Evolutionary conservation across 2,113 vertebrate genomes (phyloP), one percentile per base, ranked within the genome.

Genomic region (Protobothrops mucrosquamatus): DNA sequence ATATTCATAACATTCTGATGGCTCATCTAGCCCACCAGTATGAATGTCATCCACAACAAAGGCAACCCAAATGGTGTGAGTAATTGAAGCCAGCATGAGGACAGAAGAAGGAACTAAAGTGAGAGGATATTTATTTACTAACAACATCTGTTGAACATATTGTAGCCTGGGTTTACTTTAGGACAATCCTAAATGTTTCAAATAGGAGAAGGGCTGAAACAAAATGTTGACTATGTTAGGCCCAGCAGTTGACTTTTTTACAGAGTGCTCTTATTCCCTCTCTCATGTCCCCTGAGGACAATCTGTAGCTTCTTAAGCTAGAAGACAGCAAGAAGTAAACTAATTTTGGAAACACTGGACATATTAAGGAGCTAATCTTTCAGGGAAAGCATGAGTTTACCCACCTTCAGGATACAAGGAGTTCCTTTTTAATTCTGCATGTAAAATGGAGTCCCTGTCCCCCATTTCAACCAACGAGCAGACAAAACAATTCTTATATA

Each of bases 11-110:
- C 86, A 81, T 81, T 95, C 81, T 43, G 5, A n/a, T 94, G 90
- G 26, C 92, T 93, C 86, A 56, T 93, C n/a, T 91, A 93, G 87
- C 93, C 88, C 92, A 92, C 20, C 87, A 87, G 69, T 92, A 69
- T 64, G 59, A 61, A 93, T 90, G 74, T 81, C 94, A 96, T 57
- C 81, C 90, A 39, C 56, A 91, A 3, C 34, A 48, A 95, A 95
- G 89, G 86, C 91, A 96, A 94, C 93, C 15, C 92, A 95, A 95
- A 93, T 92, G 94, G 92, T 94, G 51, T 91, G 46, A 74, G 24
- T 0, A 11, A 39, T 93, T 89, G 61, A 85, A 92, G 91, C 29
- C 88, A 0, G 0, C 74, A 95, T 88, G 92, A 94, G n/a, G 69
- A 39, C 52, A 89, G 43, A 20, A 85, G 34, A 22, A 64, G 92